Conservation (phyloP, 2,888 invertebrate genomes). For the Gerosis bhagava region DNA sequence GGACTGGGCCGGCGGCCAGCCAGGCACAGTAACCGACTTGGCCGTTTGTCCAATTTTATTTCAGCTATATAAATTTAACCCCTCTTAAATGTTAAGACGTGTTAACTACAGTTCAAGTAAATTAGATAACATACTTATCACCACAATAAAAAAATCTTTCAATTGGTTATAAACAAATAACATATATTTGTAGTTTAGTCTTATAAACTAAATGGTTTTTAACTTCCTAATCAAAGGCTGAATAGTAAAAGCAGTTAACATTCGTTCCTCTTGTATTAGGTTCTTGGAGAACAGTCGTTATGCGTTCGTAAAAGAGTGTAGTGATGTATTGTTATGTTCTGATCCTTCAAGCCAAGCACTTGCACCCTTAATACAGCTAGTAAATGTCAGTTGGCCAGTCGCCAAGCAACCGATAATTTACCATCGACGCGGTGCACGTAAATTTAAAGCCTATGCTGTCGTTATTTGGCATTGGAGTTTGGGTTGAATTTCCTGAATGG, state of each 20-base stretch:
- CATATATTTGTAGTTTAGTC: neutral
- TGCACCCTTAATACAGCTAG: constrained; percentile 47
- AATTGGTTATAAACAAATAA: neutral
- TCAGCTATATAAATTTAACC: constrained; percentile 69
- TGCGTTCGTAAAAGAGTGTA: too few relatives aligned
- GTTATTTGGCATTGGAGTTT: constrained; percentile 47
- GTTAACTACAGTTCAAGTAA: constrained; percentile 21
- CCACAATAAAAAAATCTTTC: neutral
- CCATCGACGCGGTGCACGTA: constrained; percentile 61
- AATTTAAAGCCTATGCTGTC: constrained; percentile 50
- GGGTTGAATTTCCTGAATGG: constrained; percentile 12
- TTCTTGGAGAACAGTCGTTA: too few relatives aligned
- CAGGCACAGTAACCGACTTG: constrained; percentile 59
- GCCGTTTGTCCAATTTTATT: constrained; percentile 61
- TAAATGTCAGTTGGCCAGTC: constrained; percentile 56
- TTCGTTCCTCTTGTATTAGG: too few relatives aligned
- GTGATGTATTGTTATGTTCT: neutral
- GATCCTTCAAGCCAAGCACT: constrained; percentile 12
- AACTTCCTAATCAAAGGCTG: too few relatives aligned
- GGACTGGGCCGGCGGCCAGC: constrained; percentile 56
- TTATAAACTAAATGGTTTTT: too few relatives aligned
- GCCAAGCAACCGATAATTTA: constrained; percentile 68
- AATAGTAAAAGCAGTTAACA: neutral
- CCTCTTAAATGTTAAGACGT: constrained; percentile 64
- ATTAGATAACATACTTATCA: neutral